These are phyloP conservation scores for Itoplectis maculator DNA, from an alignment of 2,888 invertebrate species.

Conservation along the genomic window DNA sequence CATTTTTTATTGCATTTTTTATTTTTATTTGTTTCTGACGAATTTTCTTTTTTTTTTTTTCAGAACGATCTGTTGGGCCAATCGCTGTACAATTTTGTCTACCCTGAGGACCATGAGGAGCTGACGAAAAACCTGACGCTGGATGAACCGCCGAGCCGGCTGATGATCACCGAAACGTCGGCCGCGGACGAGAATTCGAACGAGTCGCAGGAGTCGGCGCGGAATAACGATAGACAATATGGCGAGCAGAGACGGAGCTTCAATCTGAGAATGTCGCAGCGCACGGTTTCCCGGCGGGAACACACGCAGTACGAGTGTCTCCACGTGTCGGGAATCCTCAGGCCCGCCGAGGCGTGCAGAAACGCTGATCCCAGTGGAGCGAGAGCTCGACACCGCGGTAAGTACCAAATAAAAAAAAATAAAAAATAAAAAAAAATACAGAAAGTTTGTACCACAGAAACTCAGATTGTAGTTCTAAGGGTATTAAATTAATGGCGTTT, in stretches of 20 bases:
- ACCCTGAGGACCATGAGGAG: slow-evolving; percentile 91
- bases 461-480: background rate
- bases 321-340: slow-evolving; percentile 84
- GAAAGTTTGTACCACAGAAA: background rate
- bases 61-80: slow-evolving; percentile 94
- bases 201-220: slow-evolving; percentile 80
- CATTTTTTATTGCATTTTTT: too few species aligned
- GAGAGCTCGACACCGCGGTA: slow-evolving; percentile 72
- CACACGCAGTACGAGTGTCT: slow-evolving; percentile 85
- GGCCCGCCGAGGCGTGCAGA: slow-evolving; percentile 78
- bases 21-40: too few species aligned
- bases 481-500: too few species aligned
- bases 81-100: slow-evolving; percentile 92
- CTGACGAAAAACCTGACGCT: slow-evolving; percentile 88
- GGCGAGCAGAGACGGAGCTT: slow-evolving; percentile 84
- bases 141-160: slow-evolving; percentile 76
- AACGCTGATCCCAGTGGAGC: slow-evolving; percentile 67
- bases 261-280: slow-evolving; percentile 84
- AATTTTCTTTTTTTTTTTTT: background rate
- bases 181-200: slow-evolving; percentile 86
- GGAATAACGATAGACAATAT: slow-evolving; percentile 66
- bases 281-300: slow-evolving; percentile 84
- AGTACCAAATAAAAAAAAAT: background rate
- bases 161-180: slow-evolving; percentile 60
- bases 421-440: background rate